Percentiles rank a stretch among this genome's conserved stretches.
Evolutionary conservation across 2,888 invertebrate species (phyloP).

Genomic region (Glyphotaelius pellucidus): DNA sequence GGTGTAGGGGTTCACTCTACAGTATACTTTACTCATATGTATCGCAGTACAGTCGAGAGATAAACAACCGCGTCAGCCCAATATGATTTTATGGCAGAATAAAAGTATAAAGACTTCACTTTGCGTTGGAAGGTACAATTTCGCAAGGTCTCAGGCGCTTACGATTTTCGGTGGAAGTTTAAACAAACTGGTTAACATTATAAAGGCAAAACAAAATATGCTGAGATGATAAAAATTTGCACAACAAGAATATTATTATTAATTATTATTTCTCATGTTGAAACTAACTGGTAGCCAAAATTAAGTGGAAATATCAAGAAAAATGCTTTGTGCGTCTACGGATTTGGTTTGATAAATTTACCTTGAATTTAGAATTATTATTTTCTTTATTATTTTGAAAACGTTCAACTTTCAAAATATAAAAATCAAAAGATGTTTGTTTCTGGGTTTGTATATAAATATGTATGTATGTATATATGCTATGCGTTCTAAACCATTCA

Average conservation of each 20-base stretch:
- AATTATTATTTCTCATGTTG: not conserved
- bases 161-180: slow-evolving; percentile 20
- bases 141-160: slow-evolving; percentile 3
- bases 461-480: too few relatives aligned
- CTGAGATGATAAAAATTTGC: not conserved
- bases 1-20: not conserved
- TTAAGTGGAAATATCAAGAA: not conserved
- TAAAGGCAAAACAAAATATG: not conserved
- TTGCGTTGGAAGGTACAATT: slow-evolving; percentile 33
- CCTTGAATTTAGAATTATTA: not conserved
- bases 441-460: too few relatives aligned
- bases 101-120: slow-evolving; percentile 43
- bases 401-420: too few relatives aligned
- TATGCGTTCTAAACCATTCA: too few relatives aligned
- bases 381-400: not conserved
- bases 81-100: slow-evolving; percentile 46
- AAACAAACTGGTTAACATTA: not conserved
- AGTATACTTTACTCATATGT: not conserved
- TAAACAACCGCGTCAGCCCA: slow-evolving; percentile 39
- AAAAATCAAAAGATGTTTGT: too few relatives aligned
- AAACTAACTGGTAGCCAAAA: not conserved
- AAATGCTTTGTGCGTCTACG: not conserved
- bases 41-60: not conserved
- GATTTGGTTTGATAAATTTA: too few relatives aligned
- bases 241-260: not conserved